Conservation (phyloP, 2,888 invertebrate species). For the Eulithis testata region DNA sequence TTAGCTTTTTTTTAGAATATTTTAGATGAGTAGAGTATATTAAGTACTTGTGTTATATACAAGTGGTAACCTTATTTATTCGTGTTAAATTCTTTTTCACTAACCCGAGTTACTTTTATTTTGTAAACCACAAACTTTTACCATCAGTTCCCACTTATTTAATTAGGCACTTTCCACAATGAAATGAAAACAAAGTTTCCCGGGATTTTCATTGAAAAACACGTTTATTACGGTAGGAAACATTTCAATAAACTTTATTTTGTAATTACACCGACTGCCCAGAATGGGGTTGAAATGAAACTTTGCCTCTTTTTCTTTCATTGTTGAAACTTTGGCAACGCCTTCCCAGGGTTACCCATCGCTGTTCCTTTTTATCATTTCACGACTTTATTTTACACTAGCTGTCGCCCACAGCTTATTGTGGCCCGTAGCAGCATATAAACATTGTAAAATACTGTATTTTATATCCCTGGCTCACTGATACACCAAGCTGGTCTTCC, state of each 20-base stretch:
- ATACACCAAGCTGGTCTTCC: too few species aligned
- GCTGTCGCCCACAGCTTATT: neutral
- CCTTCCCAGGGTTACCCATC: slow-evolving; percentile 17
- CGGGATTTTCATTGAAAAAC: slow-evolving; percentile 36
- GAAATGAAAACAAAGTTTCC: slow-evolving; percentile 31
- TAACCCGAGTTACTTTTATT: slow-evolving; percentile 6
- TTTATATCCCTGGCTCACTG: too few species aligned
- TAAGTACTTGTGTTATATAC: too few species aligned
- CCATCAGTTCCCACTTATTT: slow-evolving; percentile 25
- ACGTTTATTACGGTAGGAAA: slow-evolving; percentile 37
- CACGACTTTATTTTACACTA: slow-evolving; percentile 10
- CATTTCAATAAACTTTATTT: slow-evolving; percentile 39
- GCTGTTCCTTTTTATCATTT: neutral
- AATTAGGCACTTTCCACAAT: slow-evolving; percentile 25
- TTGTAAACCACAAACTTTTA: slow-evolving; percentile 20
- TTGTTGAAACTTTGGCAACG: slow-evolving; percentile 37
- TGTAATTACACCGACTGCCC: slow-evolving; percentile 40
- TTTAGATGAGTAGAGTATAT: too few species aligned
- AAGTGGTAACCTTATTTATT: neutral
- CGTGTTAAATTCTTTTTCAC: neutral
- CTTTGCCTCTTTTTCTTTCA: slow-evolving; percentile 37
- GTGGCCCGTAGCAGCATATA: too few species aligned
- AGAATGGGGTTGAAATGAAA: slow-evolving; percentile 37
- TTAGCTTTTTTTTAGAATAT: too few species aligned
- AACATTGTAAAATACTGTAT: too few species aligned